These are phyloP conservation scores for Tryphoninae sp. DNA, from an alignment of 2,888 invertebrate genomes.

Conservation along the genomic window DNA sequence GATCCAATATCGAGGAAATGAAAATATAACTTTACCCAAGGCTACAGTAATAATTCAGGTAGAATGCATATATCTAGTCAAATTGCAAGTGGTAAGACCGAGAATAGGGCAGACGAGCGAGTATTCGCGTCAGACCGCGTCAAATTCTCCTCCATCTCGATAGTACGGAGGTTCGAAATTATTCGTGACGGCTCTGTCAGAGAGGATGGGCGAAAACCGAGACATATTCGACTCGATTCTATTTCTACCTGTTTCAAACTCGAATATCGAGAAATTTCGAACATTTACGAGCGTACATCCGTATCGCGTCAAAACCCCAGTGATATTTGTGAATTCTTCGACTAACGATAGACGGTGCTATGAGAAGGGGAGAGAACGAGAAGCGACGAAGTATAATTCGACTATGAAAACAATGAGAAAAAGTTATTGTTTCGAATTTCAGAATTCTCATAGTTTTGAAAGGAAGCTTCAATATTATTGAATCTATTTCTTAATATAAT, in stretches of 20 bases:
- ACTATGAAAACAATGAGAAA: too few species aligned
- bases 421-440: too few species aligned
- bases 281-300: not conserved
- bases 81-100: slow-evolving; percentile 12
- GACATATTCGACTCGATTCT: not conserved
- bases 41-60: not conserved
- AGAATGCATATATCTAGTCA: not conserved
- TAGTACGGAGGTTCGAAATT: slow-evolving; percentile 10
- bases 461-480: too few species aligned
- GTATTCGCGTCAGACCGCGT: not conserved
- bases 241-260: not conserved
- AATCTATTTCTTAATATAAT: too few species aligned
- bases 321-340: slow-evolving; percentile 11
- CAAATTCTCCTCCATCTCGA: slow-evolving; percentile 4
- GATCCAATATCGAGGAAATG: too few species aligned
- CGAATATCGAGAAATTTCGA: not conserved
- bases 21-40: too few species aligned
- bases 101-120: slow-evolving; percentile 8
- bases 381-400: not conserved
- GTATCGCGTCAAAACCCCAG: not conserved
- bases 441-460: too few species aligned
- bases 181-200: slow-evolving; percentile 15
- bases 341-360: not conserved
- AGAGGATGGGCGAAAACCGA: not conserved
- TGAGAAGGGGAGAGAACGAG: not conserved